Evolutionary conservation across 2,888 invertebrate genomes (phyloP).

Genomic region (Lumbricus terrestris): DNA sequence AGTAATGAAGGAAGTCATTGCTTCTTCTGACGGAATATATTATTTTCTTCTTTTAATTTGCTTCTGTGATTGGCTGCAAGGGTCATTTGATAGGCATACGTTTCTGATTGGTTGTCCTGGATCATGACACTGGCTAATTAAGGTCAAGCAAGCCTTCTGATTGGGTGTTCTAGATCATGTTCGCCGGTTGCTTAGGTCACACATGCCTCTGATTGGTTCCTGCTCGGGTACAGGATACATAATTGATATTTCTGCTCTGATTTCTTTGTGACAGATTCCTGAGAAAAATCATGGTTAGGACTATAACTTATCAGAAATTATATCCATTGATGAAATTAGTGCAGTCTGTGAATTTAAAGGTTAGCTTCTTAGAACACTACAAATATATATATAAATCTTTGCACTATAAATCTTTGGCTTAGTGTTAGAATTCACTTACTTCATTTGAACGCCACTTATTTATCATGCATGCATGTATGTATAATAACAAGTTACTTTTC

Average conservation of each 20-base stretch:
- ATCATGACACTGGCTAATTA: not conserved
- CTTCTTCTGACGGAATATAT: not conserved
- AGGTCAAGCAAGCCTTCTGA: not conserved
- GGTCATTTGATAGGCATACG: not conserved
- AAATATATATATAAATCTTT: no score
- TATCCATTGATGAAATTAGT: not conserved
- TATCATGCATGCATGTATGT: not conserved
- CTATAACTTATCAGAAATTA: not conserved
- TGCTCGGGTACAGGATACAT: not conserved
- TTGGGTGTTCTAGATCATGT: not conserved
- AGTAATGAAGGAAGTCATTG: constrained; percentile 12
- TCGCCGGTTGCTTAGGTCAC: not conserved
- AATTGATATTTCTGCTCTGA: not conserved
- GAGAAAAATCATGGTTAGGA: not conserved
- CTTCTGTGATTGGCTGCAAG: not conserved
- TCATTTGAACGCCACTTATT: not conserved
- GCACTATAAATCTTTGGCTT: not conserved
- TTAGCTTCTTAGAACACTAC: no score
- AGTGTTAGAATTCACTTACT: not conserved
- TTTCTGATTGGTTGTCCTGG: not conserved
- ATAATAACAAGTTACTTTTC: not conserved
- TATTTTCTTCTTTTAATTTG: not conserved
- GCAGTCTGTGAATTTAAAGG: not conserved
- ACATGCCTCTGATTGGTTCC: not conserved
- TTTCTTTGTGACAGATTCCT: not conserved